Percentiles rank a stretch among this genome's conserved stretches.
phyloP scores from a whole-genome alignment of 2,113 vertebrate genomes.

The Chaetura pelagica region DNA sequence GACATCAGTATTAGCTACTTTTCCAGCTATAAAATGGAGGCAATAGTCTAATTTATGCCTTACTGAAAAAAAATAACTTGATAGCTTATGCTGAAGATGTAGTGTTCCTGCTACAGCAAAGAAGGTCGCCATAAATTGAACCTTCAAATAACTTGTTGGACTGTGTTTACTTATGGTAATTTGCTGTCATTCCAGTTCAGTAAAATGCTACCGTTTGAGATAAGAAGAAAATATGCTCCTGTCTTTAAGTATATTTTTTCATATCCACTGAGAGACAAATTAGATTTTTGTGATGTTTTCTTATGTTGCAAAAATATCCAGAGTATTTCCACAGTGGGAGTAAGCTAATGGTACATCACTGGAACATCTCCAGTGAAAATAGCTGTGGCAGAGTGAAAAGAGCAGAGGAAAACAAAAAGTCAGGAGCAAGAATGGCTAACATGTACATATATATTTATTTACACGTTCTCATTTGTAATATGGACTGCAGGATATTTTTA shows the following conservation, averaged over 20 bases:
- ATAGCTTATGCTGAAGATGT: not conserved
- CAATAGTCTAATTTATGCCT: not conserved
- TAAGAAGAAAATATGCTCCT: constrained; percentile 40
- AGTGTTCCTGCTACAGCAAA: not conserved
- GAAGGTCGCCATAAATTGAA: not conserved
- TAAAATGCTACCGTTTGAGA: constrained; percentile 54
- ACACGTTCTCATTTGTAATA: not conserved
- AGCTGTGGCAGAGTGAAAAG: constrained; percentile 24
- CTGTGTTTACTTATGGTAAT: constrained; percentile 17
- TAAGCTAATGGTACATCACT: constrained; percentile 73
- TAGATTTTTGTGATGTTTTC: constrained; percentile 74
- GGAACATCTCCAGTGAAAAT: constrained; percentile 77
- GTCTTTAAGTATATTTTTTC: constrained; percentile 53
- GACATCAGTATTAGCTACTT: not conserved
- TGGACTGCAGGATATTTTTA: constrained; percentile 44
- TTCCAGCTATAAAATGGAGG: not conserved
- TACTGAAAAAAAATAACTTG: not conserved
- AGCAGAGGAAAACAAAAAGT: constrained; percentile 24
- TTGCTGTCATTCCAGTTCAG: constrained; percentile 14
- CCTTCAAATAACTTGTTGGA: not conserved
- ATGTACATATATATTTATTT: constrained; percentile 51
- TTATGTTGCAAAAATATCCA: constrained; percentile 77
- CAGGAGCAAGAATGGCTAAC: constrained; percentile 18
- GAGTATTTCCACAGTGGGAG: constrained; percentile 73
- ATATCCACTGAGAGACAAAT: constrained; percentile 49